Percentiles rank a stretch among this genome's conserved stretches.
These are phyloP conservation scores for Hippasteria phrygiana DNA, from an alignment of 53 echinoderm and acorn worm genomes.

Conservation along the genomic window DNA sequence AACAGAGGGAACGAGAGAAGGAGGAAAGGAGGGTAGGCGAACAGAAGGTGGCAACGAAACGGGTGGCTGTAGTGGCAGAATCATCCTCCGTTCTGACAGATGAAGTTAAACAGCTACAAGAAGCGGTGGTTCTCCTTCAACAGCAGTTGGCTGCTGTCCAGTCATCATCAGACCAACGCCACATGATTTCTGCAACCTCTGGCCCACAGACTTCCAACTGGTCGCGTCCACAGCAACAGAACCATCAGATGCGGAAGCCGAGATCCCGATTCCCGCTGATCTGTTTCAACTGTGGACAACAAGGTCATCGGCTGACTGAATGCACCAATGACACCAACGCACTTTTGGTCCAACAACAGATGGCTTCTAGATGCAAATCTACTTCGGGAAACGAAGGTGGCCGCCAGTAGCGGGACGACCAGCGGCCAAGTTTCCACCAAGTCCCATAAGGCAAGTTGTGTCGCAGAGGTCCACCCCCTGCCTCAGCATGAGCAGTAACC, in stretches of 20 bases:
- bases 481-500: background rate
- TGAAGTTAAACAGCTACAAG: background rate
- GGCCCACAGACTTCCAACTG: background rate
- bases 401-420: conserved; percentile 53
- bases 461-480: background rate
- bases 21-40: background rate
- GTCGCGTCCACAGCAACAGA: background rate
- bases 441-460: conserved; percentile 6
- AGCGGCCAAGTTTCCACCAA: conserved; percentile 6
- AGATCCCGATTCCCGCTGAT: background rate
- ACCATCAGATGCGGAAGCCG: background rate
- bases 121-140: background rate
- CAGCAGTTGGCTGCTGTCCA: background rate
- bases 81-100: background rate
- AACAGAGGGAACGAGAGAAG: conserved; percentile 15
- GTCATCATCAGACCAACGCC: too few species aligned
- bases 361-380: conserved; percentile 34
- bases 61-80: background rate
- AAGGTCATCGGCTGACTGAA: conserved; percentile 43
- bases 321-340: conserved; percentile 57
- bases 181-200: too few species aligned
- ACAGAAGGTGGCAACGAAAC: background rate
- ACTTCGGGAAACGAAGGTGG: conserved; percentile 64
- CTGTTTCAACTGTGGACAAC: conserved; percentile 71
- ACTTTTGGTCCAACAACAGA: conserved; percentile 36